Conservation (phyloP, 2,888 invertebrate genomes). For the Polydesmus complanatus region DNA sequence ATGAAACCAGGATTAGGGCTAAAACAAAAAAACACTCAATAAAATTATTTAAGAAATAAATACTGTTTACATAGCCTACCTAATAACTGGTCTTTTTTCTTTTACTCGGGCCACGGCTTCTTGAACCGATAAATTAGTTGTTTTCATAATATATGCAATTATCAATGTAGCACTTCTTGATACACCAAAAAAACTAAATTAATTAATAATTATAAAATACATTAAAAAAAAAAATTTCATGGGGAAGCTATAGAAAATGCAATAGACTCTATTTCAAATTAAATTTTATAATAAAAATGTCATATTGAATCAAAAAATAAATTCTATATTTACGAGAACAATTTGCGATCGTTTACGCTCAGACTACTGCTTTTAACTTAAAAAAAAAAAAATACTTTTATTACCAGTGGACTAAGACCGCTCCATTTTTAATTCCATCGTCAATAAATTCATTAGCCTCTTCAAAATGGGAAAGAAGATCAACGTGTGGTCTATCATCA, state of each 20-base stretch:
- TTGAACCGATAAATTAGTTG: slow-evolving; percentile 53
- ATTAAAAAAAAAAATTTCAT: too few species aligned
- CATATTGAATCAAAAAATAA: background rate
- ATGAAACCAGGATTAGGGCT: slow-evolving; percentile 69
- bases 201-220: too few species aligned
- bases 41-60: background rate
- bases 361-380: background rate
- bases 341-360: too few species aligned
- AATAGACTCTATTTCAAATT: too few species aligned
- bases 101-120: slow-evolving; percentile 47
- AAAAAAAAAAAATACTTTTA: slow-evolving; percentile 11
- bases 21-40: background rate
- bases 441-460: slow-evolving; percentile 63
- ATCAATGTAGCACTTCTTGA: slow-evolving; percentile 79
- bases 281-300: too few species aligned
- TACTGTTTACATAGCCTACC: slow-evolving; percentile 20
- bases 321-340: background rate
- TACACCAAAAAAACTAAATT: slow-evolving; percentile 67
- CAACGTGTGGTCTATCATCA: slow-evolving; percentile 49
- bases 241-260: too few species aligned
- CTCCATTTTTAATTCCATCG: slow-evolving; percentile 49
- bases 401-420: slow-evolving; percentile 74
- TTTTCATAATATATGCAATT: slow-evolving; percentile 76
- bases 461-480: slow-evolving; percentile 63
- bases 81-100: slow-evolving; percentile 25